phyloP scores from a whole-genome alignment of 2,797 vertebrate genomes.

The Paratrypauchen microcephalus region DNA sequence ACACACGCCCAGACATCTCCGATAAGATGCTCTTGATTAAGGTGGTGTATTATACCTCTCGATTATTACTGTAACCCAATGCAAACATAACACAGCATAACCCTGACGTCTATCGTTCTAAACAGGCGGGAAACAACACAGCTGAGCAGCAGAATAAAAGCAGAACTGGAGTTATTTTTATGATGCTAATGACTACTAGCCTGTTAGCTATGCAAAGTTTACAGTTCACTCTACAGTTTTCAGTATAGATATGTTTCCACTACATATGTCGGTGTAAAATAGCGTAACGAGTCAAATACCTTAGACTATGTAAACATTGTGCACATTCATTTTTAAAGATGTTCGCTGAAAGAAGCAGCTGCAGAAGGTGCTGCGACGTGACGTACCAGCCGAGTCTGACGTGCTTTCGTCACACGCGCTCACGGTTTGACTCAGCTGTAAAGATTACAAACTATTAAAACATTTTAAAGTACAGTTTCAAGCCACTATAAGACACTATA shows the following conservation, averaged over 20 bases:
- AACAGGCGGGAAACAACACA: neutral
- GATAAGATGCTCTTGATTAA: neutral
- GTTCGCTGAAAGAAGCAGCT: neutral
- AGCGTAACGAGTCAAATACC: neutral
- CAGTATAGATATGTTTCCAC: neutral
- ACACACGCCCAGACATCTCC: constrained; percentile 85
- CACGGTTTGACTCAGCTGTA: neutral
- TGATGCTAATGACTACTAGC: constrained; percentile 3
- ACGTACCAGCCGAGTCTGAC: neutral
- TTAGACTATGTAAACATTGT: neutral
- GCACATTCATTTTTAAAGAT: neutral
- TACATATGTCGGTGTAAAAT: neutral
- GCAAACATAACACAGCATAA: neutral
- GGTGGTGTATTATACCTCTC: neutral
- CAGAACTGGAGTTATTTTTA: neutral
- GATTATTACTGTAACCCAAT: neutral
- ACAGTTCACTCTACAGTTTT: neutral
- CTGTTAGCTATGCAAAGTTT: neutral
- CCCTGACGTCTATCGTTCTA: neutral
- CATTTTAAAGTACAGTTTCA: neutral
- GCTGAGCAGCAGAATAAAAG: neutral
- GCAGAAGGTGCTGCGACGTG: neutral
- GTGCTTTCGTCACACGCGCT: neutral
- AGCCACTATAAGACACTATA: neutral
- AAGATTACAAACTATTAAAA: neutral